These are phyloP conservation scores for Crambe crambe DNA, from an alignment of 37 sponge, comb jelly and placozoan genomes.

Conservation along the genomic window DNA sequence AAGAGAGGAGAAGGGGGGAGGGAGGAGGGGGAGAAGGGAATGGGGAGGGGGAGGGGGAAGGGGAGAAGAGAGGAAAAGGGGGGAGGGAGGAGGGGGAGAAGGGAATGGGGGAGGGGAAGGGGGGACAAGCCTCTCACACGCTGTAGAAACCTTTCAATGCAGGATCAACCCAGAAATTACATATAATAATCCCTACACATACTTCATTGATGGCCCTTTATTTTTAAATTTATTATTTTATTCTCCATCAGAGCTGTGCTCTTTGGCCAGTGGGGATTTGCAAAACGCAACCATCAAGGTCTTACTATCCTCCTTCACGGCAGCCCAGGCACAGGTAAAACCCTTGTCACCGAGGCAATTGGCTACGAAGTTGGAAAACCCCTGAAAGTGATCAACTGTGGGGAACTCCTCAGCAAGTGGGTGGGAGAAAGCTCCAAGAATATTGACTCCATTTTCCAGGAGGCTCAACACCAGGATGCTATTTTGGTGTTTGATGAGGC, in stretches of 20 bases:
- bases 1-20: neutral
- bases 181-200: too few relatives aligned
- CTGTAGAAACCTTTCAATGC: too few relatives aligned
- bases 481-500: constrained; percentile 85
- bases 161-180: too few relatives aligned
- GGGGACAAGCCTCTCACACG: too few relatives aligned
- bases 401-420: constrained; percentile 87
- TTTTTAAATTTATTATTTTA: too few relatives aligned
- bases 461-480: constrained; percentile 65
- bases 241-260: constrained; percentile 52
- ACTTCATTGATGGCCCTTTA: too few relatives aligned
- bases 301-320: constrained; percentile 83
- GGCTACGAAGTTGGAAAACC: constrained; percentile 92
- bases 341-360: constrained; percentile 82
- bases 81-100: constrained; percentile 10
- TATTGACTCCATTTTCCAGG: constrained; percentile 82
- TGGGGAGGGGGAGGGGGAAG: neutral
- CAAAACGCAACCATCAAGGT: constrained; percentile 50
- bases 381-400: constrained; percentile 86
- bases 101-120: neutral
- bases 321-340: constrained; percentile 84
- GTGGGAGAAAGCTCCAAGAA: constrained; percentile 88
- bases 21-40: neutral
- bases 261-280: constrained; percentile 92
- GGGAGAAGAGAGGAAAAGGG: neutral